Evolutionary conservation across 2,888 invertebrate species (phyloP).

Genomic region (Drosophila subquinaria): DNA sequence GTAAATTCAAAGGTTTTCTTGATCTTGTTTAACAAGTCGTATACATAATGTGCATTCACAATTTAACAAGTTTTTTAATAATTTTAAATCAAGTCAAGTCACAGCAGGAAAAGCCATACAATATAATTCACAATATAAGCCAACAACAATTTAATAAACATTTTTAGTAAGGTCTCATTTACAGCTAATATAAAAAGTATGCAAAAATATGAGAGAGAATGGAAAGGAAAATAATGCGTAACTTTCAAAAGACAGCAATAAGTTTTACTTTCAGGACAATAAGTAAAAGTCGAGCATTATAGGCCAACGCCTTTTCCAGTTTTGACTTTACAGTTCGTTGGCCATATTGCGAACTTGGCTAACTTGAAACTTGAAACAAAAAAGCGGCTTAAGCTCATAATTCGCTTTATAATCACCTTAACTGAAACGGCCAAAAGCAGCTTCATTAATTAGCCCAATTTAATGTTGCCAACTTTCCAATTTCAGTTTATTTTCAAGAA

Average conservation of each 20-base stretch:
- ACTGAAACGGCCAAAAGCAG: constrained; percentile 17
- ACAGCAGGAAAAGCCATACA: constrained; percentile 4
- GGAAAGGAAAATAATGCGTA: constrained; percentile 36
- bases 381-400: constrained; percentile 1
- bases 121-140: constrained; percentile 16
- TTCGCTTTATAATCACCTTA: constrained; percentile 9
- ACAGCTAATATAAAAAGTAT: constrained; percentile 36
- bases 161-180: constrained; percentile 64
- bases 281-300: constrained; percentile 2
- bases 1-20: background rate
- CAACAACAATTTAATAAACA: constrained; percentile 21
- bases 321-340: background rate
- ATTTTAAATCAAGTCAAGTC: constrained; percentile 31
- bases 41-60: constrained; percentile 26
- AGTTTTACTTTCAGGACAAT: constrained; percentile 4
- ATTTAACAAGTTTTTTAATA: constrained; percentile 55
- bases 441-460: constrained; percentile 42
- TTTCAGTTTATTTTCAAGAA: constrained; percentile 20
- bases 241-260: constrained; percentile 23
- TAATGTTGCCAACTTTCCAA: constrained; percentile 27
- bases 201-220: constrained; percentile 4
- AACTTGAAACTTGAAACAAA: background rate
- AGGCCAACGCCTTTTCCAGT: constrained; percentile 11
- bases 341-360: background rate
- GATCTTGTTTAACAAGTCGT: constrained; percentile 18